Evolutionary conservation across 2,888 invertebrate genomes (phyloP).

Genomic region (Apamea crenata): DNA sequence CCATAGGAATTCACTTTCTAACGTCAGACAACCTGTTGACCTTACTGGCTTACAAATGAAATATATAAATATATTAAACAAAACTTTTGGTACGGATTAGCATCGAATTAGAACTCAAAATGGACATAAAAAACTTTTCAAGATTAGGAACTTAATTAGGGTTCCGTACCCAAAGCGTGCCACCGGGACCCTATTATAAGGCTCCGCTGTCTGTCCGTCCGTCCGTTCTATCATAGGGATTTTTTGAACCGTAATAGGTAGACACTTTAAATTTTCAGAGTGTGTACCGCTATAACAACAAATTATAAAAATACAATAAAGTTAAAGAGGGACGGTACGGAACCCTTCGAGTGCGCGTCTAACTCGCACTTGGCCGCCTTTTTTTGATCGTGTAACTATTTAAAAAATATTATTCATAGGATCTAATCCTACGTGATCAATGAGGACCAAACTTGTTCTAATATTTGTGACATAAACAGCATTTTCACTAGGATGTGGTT

Average conservation of each 20-base stretch:
- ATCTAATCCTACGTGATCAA: not conserved
- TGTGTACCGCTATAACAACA: not conserved
- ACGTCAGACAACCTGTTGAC: conserved; percentile 36
- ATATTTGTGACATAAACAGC: conserved; percentile 27
- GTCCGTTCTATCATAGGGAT: not conserved
- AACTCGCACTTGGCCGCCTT: not conserved
- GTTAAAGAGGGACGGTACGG: not conserved
- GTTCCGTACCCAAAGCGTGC: not conserved
- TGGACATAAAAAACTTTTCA: not conserved
- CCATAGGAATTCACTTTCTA: conserved; percentile 13
- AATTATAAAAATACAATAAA: not conserved
- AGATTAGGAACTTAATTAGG: not conserved
- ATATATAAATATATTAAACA: conserved; percentile 37
- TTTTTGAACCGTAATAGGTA: not conserved
- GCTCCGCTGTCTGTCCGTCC: not conserved
- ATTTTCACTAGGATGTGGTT: not conserved
- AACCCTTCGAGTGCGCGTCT: not conserved
- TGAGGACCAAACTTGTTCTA: not conserved
- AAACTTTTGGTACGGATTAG: conserved; percentile 28
- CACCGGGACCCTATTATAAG: not conserved
- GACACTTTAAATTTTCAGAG: not conserved
- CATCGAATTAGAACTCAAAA: conserved; percentile 38
- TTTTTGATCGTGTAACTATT: not conserved
- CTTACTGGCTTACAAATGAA: conserved; percentile 3
- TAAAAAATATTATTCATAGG: not conserved